Base-by-base conservation (phyloP, 2,797 vertebrate genomes). In the Rhinoraja longicauda region DNA sequence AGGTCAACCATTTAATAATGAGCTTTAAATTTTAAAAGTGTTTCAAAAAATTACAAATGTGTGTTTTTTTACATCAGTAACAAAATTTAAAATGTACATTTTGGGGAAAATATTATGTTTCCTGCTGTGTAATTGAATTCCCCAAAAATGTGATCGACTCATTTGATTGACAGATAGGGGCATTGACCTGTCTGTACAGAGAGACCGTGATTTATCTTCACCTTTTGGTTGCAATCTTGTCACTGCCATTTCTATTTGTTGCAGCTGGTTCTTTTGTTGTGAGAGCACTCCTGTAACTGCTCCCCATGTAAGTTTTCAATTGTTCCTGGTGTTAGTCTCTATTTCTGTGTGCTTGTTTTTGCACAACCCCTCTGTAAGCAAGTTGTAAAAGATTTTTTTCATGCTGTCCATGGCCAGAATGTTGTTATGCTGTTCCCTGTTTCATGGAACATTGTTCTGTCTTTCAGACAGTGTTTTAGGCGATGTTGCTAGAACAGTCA, bases 211-310 rank as follows among this genome's bases (percentile, higher is more conserved):
- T 92, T 92, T 70, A 75, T 24, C 26, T 57, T 73, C n/a, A 92
- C 67, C 53, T 15, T 70, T 92, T 75, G 70, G 90, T 57, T 73
- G 90, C 90, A 92, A 92, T 92, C 90, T 92, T 45, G 75, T 92
- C 36, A 73, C 19, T 72, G 67, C 67, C 36, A 91, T n/a, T 53
- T 36, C 72, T 45, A 73, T 92, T 92, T 70, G 72, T 75, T 53
- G 90, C 24, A 75, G 90, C 53, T 75, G 70, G 90, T 73, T 57
- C 67, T 92, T 91, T 92, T 92, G 90, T 92, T 29, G 90, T 53
- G 45, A 92, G 57, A 53, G 26, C 70, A 92, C 90, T 45, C 45
- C 45, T 92, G 26, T 75, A 67, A 91, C 90, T 73, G 67, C 64
- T 88, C n/a, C 64, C n/a, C 32, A 67, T 88, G 84, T 88, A 88